Evolutionary conservation across 92 coral and sea anemone species (phyloP), one percentile per base, ranked within the genome.

Genomic region (Virgularia gustaviana): DNA sequence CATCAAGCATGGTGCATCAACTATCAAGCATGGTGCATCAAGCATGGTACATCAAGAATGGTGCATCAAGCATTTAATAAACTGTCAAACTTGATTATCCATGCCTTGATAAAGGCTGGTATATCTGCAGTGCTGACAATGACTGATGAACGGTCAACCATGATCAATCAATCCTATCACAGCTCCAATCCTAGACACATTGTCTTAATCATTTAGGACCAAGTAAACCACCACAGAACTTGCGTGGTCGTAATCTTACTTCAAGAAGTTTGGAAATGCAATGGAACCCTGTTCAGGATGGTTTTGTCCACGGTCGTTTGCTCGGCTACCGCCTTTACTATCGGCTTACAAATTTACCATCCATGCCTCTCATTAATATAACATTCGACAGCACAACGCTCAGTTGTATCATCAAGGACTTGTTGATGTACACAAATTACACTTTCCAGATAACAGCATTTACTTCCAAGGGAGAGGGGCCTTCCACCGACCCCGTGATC

Each of bases 381-480:
- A 70, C 77, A 3, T 36, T 62, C 0, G 76, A 4, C 12, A 49
- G 79, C 2, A 39, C 32, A 13, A 51, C 72, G 12, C 35, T 49
- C 30, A 25, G 24, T n/a, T 43, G 43, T 2, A 73, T 56, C 22
- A 19, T 71, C 24, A 52, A 52, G 3, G 74, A 57, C 7, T 55
- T 86, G n/a, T 39, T 39, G 33, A 75, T 72, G 72, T 86, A 45
- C 56, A 77, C 79, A 9, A 49, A 57, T 35, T 86, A 86, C 43
- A 79, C 81, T 36, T 49, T 86, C 0, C 72, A 75, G 49, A 71
- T 86, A 57, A 59, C 73, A 27, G 90, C 84, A 4, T 81, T 82
- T 54, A 86, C 90, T 19, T 51, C 56, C 45, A 79, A 33, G 36
- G 90, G 90, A 11, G 65, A 60, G 27, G 90, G 90, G 18, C 77